Percentiles rank a stretch among this genome's conserved stretches.
Evolutionary conservation across 2,797 vertebrate species (phyloP).

Genomic region (Sciurus vulgaris): DNA sequence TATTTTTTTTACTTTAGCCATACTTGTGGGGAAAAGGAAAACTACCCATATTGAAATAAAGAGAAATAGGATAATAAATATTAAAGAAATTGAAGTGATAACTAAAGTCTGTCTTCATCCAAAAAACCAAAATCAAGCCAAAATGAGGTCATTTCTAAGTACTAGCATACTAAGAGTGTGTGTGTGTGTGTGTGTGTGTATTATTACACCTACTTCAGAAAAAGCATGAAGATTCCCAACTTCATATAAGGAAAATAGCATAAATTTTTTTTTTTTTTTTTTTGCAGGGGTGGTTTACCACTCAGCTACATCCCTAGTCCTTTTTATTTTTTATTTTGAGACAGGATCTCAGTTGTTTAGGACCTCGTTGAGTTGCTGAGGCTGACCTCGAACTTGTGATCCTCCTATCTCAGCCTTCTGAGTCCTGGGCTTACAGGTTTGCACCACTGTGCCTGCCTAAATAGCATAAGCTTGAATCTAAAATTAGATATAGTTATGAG

Average conservation of each 20-base stretch:
- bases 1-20: background rate
- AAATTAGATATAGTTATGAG: background rate
- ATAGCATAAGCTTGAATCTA: background rate
- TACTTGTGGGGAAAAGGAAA: background rate
- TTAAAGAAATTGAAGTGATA: background rate
- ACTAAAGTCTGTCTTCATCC: background rate
- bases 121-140: background rate
- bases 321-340: no score
- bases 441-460: background rate
- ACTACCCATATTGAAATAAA: background rate
- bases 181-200: no score
- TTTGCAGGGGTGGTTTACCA: no score
- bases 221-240: background rate
- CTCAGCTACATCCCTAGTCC: no score
- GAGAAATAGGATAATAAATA: background rate
- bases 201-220: background rate
- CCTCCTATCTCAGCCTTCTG: no score
- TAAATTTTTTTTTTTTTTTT: no score
- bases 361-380: no score
- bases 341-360: no score
- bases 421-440: no score
- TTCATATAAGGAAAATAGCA: no score
- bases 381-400: no score
- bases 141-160: background rate
- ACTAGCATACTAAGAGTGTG: background rate